Base-by-base conservation (phyloP, 2,797 vertebrate species). In the Alectoris magna region DNA sequence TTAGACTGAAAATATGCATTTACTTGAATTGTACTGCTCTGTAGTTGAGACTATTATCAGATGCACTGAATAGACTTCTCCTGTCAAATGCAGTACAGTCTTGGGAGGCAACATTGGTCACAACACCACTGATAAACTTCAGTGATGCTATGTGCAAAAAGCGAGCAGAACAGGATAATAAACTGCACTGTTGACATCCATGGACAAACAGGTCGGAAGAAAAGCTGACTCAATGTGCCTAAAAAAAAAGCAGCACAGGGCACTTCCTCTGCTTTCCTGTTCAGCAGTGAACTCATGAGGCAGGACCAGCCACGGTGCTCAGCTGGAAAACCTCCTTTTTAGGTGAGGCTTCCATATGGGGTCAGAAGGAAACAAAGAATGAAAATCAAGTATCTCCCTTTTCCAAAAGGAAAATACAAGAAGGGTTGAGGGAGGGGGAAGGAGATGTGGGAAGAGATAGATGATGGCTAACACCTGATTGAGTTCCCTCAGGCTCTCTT, bases 401-500 rank as follows among this genome's bases (percentile, higher is more conserved):
- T 89, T 78, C 78, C 43, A n/a, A 78, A 92, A 79, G 19, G 27
- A 93, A 88, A 91, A 93, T 17, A 31, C 3, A 82, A 71, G 64
- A 0, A 0, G 13, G 8, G 36, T 21, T 85, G 53, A 87, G 24
- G n/a, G 31, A 82, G 34, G 4, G 3, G 8, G 34, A 82, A 64
- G 66, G n/a, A 75, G 46, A 85, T 49, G 85, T 8, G 41, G 1
- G 48, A 48, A 73, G 23, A 79, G 58, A 48, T 1, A 82, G 74
- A 87, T 85, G 46, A 83, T n/a, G 51, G 88, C 41, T 93, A 93
- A 88, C 56, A 83, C 43, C 81, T 88, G 84, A 83, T 31, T 75
- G 63, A 91, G 74, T 91, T 83, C 68, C 79, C 94, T 76, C 84
- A 87, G 87, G 88, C 67, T 87, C 79, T 73, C 62, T 70, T 87